phyloP scores from a whole-genome alignment of 2,113 vertebrate genomes.

The Bagarius yarrelli region DNA sequence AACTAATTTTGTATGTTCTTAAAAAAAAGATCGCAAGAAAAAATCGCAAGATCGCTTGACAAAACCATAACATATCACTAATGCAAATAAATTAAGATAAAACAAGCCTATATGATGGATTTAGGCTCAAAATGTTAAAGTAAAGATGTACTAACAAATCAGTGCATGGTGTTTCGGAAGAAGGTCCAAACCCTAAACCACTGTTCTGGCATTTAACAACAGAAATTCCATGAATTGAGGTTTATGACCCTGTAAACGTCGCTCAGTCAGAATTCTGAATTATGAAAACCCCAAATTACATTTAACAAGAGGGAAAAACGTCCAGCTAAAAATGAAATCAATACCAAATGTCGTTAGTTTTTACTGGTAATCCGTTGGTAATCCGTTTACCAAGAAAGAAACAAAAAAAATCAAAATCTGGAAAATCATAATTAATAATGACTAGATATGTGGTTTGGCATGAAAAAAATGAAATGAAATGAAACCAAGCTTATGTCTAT shows the following conservation, averaged over 20 bases:
- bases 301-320: not conserved
- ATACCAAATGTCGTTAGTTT: not conserved
- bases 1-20: not conserved
- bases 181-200: conserved; percentile 12
- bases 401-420: not conserved
- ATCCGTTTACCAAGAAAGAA: not conserved
- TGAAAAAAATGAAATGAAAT: too few species aligned
- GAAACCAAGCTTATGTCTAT: too few species aligned
- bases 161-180: not conserved
- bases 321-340: not conserved
- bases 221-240: conserved; percentile 12
- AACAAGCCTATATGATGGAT: not conserved
- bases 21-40: not conserved
- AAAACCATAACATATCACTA: not conserved
- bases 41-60: not conserved
- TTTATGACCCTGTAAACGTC: conserved; percentile 24
- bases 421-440: not conserved
- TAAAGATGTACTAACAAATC: not conserved
- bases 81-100: not conserved
- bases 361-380: not conserved
- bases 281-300: not conserved
- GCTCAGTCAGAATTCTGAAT: conserved; percentile 4
- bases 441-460: too few species aligned
- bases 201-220: conserved; percentile 4
- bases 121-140: not conserved